Base-by-base conservation (phyloP, 2,797 vertebrate genomes). In the Centropyge bicolor region DNA sequence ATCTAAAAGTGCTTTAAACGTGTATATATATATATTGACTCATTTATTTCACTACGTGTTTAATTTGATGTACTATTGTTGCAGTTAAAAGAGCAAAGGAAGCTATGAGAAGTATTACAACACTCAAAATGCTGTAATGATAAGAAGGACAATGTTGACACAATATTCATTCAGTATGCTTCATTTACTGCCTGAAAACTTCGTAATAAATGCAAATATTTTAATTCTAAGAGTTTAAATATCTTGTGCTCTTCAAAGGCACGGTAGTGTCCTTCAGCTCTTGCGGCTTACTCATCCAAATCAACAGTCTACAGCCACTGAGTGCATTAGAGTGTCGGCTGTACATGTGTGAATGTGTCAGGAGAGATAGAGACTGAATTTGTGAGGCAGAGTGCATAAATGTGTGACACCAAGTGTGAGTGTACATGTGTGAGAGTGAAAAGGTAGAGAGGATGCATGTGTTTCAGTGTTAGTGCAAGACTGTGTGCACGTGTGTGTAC, bases 361-460 rank as follows among this genome's bases (percentile, higher is more conserved):
- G 63, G 82, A 85, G 72, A 80, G 84, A 80, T 48, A 49, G 60
- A 84, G 74, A 27, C 78, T 51, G 82, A 76, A 70, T 89, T 77
- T 82, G 82, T 78, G 78, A 83, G 81, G 74, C 72, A 77, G 63
- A 84, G 81, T 85, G 80, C 80, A 78, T 82, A 71, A 78, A 92
- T 80, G 83, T 91, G 85, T 87, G 82, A 88, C 85, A 82, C 74
- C 49, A 65, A 82, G 85, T 86, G 80, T 74, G 82, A 91, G 83
- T 49, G 71, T 87, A 74, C 70, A 80, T 83, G 71, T 87, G 82
- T 85, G 82, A 82, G 84, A 86, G 83, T 79, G 70, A 84, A 90
- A 91, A 91, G 87, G 85, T 91, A 92, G 85, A 91, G 77, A 71
- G 69, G 74, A 78, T 86, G 86, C 87, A 80, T 87, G 90, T 81